A percentile compares a stretch with the other conserved stretches of the same genome.
These are phyloP conservation scores for Plagodis dolabraria DNA, from an alignment of 2,888 invertebrate genomes.

Conservation along the genomic window DNA sequence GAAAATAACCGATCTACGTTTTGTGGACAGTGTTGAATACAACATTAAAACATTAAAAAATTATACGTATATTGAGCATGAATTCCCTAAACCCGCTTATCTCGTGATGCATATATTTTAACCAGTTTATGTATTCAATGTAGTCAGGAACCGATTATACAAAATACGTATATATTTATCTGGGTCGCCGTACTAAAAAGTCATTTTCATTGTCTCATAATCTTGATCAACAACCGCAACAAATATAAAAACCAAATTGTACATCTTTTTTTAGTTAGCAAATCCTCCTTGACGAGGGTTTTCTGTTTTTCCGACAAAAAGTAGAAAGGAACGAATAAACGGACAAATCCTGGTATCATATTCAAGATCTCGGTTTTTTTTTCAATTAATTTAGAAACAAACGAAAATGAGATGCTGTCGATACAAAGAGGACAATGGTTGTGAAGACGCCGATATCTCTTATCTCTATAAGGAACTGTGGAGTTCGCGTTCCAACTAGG, in stretches of 20 bases:
- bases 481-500: slow-evolving; percentile 5
- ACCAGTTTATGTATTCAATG: too few relatives aligned
- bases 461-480: slow-evolving; percentile 1
- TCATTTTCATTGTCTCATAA: slow-evolving; percentile 45
- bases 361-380: slow-evolving; percentile 62
- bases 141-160: too few relatives aligned
- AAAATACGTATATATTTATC: too few relatives aligned
- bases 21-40: too few relatives aligned
- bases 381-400: slow-evolving; percentile 58
- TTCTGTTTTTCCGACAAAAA: slow-evolving; percentile 66
- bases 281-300: slow-evolving; percentile 81
- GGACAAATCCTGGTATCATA: slow-evolving; percentile 72
- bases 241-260: slow-evolving; percentile 78
- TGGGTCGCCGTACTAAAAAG: too few relatives aligned
- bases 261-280: slow-evolving; percentile 78
- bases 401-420: slow-evolving; percentile 30
- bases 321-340: slow-evolving; percentile 72
- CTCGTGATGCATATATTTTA: too few relatives aligned
- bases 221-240: slow-evolving; percentile 76
- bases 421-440: slow-evolving; percentile 21
- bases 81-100: too few relatives aligned
- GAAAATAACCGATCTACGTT: too few relatives aligned
- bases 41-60: too few relatives aligned
- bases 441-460: slow-evolving; percentile 6
- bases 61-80: too few relatives aligned